These are phyloP conservation scores for Oryctolagus cuniculus DNA, from an alignment of 2,113 vertebrate species.

Conservation along the genomic window DNA sequence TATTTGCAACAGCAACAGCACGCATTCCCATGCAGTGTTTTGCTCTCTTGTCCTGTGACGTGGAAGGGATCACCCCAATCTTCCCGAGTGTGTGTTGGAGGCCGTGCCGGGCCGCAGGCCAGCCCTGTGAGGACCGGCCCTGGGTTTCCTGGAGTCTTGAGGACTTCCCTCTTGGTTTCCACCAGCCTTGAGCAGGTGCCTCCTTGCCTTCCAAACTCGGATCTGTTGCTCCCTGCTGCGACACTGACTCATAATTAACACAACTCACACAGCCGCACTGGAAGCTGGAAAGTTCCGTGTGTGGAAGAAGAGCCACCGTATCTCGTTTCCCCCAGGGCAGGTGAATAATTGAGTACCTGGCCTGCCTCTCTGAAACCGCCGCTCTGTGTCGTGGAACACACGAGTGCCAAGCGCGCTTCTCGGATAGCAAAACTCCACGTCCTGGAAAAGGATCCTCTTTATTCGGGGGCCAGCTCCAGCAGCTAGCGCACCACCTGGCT, in stretches of 20 bases:
- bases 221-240: conserved; percentile 4
- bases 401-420: neutral
- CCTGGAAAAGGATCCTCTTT: neutral
- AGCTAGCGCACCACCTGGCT: neutral
- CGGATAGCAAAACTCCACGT: neutral
- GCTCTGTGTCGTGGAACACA: neutral
- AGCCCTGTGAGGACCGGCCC: neutral
- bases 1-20: neutral
- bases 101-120: too few species aligned
- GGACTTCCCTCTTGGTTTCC: accelerated
- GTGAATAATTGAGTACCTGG: conserved; percentile 63
- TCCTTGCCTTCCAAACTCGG: neutral
- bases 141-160: accelerated
- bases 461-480: neutral
- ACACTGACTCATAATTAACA: conserved; percentile 29
- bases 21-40: neutral
- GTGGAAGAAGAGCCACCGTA: neutral
- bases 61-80: neutral
- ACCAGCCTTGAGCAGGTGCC: accelerated
- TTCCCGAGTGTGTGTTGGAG: neutral
- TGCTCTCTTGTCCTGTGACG: neutral
- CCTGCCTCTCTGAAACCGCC: neutral
- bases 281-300: conserved; percentile 68
- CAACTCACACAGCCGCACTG: neutral
- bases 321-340: conserved; percentile 45